Evolutionary conservation across 2,113 vertebrate species (phyloP), one percentile per base, ranked within the genome.

Genomic region (Gobio gobio): DNA sequence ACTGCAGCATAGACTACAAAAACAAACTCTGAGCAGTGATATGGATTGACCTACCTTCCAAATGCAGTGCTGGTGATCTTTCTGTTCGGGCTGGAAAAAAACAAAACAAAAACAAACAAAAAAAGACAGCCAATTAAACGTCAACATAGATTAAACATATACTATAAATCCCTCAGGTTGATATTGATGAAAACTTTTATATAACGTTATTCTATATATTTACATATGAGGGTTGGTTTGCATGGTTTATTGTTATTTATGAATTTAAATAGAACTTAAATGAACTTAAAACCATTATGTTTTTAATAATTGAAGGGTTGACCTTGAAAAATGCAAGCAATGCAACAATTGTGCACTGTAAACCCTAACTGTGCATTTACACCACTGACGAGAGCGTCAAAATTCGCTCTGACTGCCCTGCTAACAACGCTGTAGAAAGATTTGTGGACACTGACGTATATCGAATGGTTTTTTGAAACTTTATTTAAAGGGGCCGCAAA

Each of bases 61-160:
- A 99, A 98, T 54, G 98, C 98, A 0, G 97, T 99, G 92, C 97
- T 98, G 84, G 98, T 95, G 89, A 99, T 99, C 93, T 98, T 99
- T 83, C 97, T 94, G 94, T 96, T 99, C 63, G 98, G 97, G 93
- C 98, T 99, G 82, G 64, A 93, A n/a, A 58, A 56, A 56, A 1
- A 54, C n/a, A n/a, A n/a, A n/a, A n/a, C n/a, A n/a, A n/a, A n/a
- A n/a, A n/a, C n/a, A 54, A 5, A 54, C 5, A 6, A 5, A 6
- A n/a, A 54, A 86, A 90, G 64, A 83, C 66, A 6, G 13, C 74
- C 33, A 63, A 56, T 59, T 33, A 86, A 40, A 73, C 8, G 10
- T 29, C 2, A 26, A 82, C 51, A 43, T 14, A n/a, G 13, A 45
- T 5, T 16, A 64, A 64, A 64, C 40, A 18, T 3, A 54, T 54